phyloP scores from a whole-genome alignment of 1,140 invertebrate species.

The Drosophila sproati region DNA sequence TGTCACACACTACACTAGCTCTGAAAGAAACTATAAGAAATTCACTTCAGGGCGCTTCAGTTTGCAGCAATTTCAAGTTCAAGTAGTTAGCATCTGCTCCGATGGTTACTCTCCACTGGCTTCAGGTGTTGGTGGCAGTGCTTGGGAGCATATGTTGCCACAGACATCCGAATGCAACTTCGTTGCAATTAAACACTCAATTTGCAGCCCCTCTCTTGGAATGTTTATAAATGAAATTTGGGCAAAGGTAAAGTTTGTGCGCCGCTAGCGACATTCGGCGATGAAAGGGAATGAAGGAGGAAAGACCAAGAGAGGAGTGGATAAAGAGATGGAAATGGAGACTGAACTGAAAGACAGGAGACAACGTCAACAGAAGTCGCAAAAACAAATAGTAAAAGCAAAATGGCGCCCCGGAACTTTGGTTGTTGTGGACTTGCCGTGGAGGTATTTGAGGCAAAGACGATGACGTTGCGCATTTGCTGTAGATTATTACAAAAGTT shows the following conservation, averaged over 20 bases:
- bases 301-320: no score
- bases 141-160: constrained; percentile 58
- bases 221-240: constrained; percentile 78
- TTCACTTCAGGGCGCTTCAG: constrained; percentile 7
- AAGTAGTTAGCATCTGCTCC: constrained; percentile 27
- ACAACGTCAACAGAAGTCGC: constrained; percentile 75
- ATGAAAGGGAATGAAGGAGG: not conserved
- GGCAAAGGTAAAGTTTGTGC: constrained; percentile 74
- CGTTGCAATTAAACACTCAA: constrained; percentile 78
- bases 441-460: constrained; percentile 33
- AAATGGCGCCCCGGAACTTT: constrained; percentile 72
- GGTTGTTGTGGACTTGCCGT: constrained; percentile 27
- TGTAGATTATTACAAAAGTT: constrained; percentile 80
- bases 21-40: not conserved
- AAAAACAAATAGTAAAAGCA: constrained; percentile 76
- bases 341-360: constrained; percentile 40
- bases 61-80: constrained; percentile 26
- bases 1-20: not conserved
- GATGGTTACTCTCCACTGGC: constrained; percentile 4
- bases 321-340: not conserved
- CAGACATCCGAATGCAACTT: constrained; percentile 54
- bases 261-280: constrained; percentile 33
- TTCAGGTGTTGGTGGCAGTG: not conserved
- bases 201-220: constrained; percentile 59
- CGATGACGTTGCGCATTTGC: constrained; percentile 75